These are phyloP conservation scores for Scrobipalpa atriplicella DNA, from an alignment of 2,888 invertebrate species.

Conservation along the genomic window DNA sequence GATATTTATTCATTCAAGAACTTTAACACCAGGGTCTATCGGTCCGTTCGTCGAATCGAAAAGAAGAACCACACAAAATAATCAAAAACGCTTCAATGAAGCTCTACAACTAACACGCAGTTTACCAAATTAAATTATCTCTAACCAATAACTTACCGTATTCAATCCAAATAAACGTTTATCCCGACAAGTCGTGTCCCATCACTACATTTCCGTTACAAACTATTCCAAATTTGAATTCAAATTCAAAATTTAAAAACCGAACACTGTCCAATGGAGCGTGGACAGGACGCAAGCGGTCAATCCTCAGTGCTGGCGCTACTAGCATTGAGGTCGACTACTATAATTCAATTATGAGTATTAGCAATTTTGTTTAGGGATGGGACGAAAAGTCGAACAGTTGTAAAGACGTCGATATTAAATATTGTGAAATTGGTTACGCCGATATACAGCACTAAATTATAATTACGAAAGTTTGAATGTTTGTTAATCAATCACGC, in stretches of 20 bases:
- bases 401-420: slow-evolving; percentile 43
- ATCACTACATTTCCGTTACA: slow-evolving; percentile 53
- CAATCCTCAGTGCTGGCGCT: slow-evolving; percentile 62
- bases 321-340: slow-evolving; percentile 64
- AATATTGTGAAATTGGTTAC: too few species aligned
- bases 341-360: slow-evolving; percentile 80
- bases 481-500: too few species aligned
- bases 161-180: not conserved
- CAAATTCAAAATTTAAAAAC: slow-evolving; percentile 14
- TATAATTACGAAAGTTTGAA: too few species aligned
- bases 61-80: not conserved
- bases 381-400: slow-evolving; percentile 38
- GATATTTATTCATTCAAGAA: too few species aligned
- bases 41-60: too few species aligned
- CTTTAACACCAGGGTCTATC: too few species aligned
- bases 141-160: not conserved
- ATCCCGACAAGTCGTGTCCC: slow-evolving; percentile 11
- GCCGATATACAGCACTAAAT: too few species aligned
- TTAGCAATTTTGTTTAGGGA: slow-evolving; percentile 76
- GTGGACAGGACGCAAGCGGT: slow-evolving; percentile 42
- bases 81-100: not conserved
- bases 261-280: slow-evolving; percentile 14
- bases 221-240: not conserved
- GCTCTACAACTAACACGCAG: not conserved
- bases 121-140: slow-evolving; percentile 8